Evolutionary conservation across 2,888 invertebrate species (phyloP), one percentile per base, ranked within the genome.

Genomic region (Acronicta aceris): DNA sequence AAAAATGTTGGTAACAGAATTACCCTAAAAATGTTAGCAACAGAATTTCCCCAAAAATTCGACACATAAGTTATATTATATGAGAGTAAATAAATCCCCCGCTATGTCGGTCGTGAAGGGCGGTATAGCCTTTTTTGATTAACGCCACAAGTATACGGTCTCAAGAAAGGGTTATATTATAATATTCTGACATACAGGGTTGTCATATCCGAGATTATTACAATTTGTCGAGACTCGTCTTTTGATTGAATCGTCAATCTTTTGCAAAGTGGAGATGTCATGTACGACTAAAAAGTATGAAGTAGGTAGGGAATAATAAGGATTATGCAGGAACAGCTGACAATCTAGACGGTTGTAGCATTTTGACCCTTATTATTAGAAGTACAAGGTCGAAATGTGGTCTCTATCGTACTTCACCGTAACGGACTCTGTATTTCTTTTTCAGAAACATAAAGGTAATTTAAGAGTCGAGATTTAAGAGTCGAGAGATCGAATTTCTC

Each of bases 91-190:
- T 76, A 78, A 80, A 78, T 76, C 71, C 65, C 61, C 67, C 66
- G 65, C 67, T 60, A 70, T 61, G 60, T 56, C 58, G 61, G 59
- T 71, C 62, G 58, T 65, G 72, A 74, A 76, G 65, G 63, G 65
- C 64, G 61, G 59, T 75, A 78, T 67, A 78, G 69, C 76, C 77
- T 76, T 80, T 81, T 81, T 77, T 78, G 81, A 81, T 81, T 81
- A 81, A 81, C 80, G 77, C 71, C 69, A 63, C 70, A 66, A 74
- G 73, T 66, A 72, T 64, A 65, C 64, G 71, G 67, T 71, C 71
- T 67, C 61, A 66, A 75, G 74, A 79, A 69, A 70, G 81, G 75
- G 72, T 78, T 76, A 71, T 73, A 73, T 71, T 76, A 73, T 76
- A 76, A 76, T 76, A 78, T 75, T 73, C 42, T 17, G 46, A 17